Evolutionary conservation across 2,797 vertebrate genomes (phyloP).

Genomic region (Anguilla anguilla): DNA sequence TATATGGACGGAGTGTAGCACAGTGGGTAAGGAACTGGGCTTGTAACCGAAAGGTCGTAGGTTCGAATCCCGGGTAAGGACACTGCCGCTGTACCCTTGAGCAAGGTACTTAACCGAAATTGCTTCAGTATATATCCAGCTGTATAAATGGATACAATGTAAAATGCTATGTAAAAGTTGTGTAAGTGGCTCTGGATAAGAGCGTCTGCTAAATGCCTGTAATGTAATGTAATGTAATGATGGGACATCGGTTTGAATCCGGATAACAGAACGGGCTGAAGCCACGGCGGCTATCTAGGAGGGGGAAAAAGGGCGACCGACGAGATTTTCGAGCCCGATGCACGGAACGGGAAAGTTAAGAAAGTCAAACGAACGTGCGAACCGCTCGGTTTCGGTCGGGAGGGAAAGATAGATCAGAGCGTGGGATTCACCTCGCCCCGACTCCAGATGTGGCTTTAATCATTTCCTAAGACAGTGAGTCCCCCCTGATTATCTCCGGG

Average conservation of each 20-base stretch:
- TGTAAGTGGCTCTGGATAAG: too few species aligned
- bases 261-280: background rate
- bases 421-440: background rate
- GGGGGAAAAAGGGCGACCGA: background rate
- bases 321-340: background rate
- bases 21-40: too few species aligned
- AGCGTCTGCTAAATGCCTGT: too few species aligned
- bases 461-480: background rate
- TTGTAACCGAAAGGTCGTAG: too few species aligned
- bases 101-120: too few species aligned
- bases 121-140: too few species aligned
- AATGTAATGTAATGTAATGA: too few species aligned
- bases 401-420: background rate
- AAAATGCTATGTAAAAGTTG: too few species aligned
- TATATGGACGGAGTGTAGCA: too few species aligned
- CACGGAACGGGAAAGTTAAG: background rate
- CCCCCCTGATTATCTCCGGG: background rate
- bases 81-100: too few species aligned
- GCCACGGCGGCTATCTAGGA: background rate
- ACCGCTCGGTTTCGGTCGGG: background rate
- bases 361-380: background rate
- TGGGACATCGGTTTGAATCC: background rate
- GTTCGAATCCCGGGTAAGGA: too few species aligned
- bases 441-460: background rate
- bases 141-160: too few species aligned